Conservation (phyloP, 2,113 vertebrate species). For the Spea bombifrons region DNA sequence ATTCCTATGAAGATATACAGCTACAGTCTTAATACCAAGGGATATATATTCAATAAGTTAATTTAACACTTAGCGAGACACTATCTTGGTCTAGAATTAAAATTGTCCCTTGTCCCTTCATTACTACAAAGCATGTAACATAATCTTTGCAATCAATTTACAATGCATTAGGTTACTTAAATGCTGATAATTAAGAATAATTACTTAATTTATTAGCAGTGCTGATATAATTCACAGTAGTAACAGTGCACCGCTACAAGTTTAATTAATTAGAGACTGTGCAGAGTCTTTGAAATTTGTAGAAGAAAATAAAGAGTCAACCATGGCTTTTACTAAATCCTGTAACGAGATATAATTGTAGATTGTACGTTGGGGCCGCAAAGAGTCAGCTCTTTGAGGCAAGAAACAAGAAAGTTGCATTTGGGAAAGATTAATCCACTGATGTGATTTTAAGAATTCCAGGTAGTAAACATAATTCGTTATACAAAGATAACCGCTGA, state of each 20-base stretch:
- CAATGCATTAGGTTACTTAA: slow-evolving; percentile 30
- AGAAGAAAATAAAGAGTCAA: slow-evolving; percentile 2
- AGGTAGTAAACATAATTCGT: no score
- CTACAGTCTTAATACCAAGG: background rate
- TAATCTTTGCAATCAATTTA: slow-evolving; percentile 40
- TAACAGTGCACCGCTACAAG: slow-evolving; percentile 25
- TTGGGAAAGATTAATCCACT: no score
- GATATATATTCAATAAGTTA: background rate
- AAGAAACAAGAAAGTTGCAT: no score
- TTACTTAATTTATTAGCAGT: slow-evolving; percentile 39
- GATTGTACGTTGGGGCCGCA: background rate
- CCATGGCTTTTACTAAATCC: background rate
- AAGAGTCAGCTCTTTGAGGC: background rate
- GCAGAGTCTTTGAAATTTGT: slow-evolving; percentile 1
- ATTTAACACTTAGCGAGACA: slow-evolving; percentile 11
- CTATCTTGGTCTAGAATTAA: slow-evolving; percentile 15
- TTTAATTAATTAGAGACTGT: slow-evolving; percentile 38
- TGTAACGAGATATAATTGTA: background rate
- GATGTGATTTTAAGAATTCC: no score
- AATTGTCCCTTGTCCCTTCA: background rate
- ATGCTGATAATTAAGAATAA: slow-evolving; percentile 40
- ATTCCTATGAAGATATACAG: no score
- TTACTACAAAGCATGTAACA: slow-evolving; percentile 12
- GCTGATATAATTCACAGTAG: slow-evolving; percentile 26
- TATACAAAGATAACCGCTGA: no score